Percentiles rank a stretch among this genome's conserved stretches.
These are phyloP conservation scores for Cydia fagiglandana DNA, from an alignment of 1,140 invertebrate genomes.

Conservation along the genomic window DNA sequence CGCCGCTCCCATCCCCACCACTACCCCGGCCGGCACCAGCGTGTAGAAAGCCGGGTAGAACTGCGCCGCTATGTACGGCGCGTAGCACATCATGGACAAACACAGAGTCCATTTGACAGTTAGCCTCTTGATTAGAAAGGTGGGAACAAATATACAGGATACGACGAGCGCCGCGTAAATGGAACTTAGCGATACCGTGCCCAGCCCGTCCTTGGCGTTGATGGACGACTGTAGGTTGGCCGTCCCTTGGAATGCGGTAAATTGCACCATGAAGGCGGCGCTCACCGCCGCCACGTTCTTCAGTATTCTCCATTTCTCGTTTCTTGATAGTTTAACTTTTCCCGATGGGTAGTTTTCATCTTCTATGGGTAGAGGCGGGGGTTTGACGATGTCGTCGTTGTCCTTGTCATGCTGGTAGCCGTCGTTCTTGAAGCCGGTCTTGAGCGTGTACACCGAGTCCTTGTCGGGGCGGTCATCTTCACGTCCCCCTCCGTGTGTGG, in stretches of 20 bases:
- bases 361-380: conserved; percentile 81
- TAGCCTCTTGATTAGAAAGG: conserved; percentile 91
- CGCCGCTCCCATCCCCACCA: conserved; percentile 94
- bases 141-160: conserved; percentile 96
- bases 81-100: conserved; percentile 94
- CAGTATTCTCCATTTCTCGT: conserved; percentile 92
- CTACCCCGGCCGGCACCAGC: conserved; percentile 93
- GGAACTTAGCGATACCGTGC: conserved; percentile 90
- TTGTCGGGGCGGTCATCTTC: conserved; percentile 72
- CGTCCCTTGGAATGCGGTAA: conserved; percentile 94
- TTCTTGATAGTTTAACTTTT: conserved; percentile 87
- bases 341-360: conserved; percentile 83
- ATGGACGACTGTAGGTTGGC: conserved; percentile 94
- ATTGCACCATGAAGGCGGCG: conserved; percentile 94
- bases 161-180: conserved; percentile 94
- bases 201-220: conserved; percentile 90
- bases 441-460: conserved; percentile 65
- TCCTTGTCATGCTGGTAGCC: conserved; percentile 82
- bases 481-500: conserved; percentile 73
- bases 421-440: conserved; percentile 83
- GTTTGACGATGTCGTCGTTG: conserved; percentile 81
- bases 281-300: conserved; percentile 93
- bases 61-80: conserved; percentile 95
- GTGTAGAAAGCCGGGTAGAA: conserved; percentile 95
- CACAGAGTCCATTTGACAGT: conserved; percentile 98